These are phyloP conservation scores for Drosophila biarmipes DNA, from an alignment of 1,140 invertebrate species.

Conservation along the genomic window DNA sequence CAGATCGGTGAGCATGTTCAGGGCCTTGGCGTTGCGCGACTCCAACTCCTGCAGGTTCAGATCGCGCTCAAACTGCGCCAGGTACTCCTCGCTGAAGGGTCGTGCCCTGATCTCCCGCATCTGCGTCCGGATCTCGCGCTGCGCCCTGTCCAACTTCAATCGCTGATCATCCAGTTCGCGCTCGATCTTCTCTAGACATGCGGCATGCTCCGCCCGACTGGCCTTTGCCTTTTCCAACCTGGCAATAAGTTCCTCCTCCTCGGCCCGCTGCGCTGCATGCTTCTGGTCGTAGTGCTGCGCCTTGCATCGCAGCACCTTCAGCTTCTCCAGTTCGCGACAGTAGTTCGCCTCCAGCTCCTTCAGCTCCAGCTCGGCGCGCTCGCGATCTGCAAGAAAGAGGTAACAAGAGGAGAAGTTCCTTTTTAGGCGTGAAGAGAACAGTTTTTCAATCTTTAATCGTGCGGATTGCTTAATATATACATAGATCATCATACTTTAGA, in stretches of 20 bases:
- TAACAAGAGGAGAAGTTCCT: no score
- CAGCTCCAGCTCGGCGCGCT: constrained; percentile 45
- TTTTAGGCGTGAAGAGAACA: no score
- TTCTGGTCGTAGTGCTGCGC: constrained; percentile 49
- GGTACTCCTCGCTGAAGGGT: constrained; percentile 73
- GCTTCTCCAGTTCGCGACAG: constrained; percentile 46
- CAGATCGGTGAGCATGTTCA: constrained; percentile 84
- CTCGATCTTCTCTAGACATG: constrained; percentile 56
- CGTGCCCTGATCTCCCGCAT: constrained; percentile 62
- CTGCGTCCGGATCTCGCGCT: constrained; percentile 70
- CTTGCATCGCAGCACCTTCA: constrained; percentile 73
- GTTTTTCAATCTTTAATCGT: no score
- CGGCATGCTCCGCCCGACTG: constrained; percentile 54
- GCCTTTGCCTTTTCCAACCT: constrained; percentile 38
- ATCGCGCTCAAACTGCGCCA: constrained; percentile 74
- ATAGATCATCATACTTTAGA: no score
- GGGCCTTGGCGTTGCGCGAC: constrained; percentile 77
- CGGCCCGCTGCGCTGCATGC: constrained; percentile 29
- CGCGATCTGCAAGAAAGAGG: constrained; percentile 40
- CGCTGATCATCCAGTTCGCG: constrained; percentile 76
- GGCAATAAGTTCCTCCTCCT: constrained; percentile 45
- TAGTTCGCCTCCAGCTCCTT: constrained; percentile 54
- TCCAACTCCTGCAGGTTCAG: constrained; percentile 79
- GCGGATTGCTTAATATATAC: no score
- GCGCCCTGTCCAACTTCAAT: constrained; percentile 68